A percentile compares a stretch with the other conserved stretches of the same genome.
These are phyloP conservation scores for Rhopilema esculentum DNA, from an alignment of 30 jellyfish, hydroid and myxozoan genomes.

Conservation along the genomic window DNA sequence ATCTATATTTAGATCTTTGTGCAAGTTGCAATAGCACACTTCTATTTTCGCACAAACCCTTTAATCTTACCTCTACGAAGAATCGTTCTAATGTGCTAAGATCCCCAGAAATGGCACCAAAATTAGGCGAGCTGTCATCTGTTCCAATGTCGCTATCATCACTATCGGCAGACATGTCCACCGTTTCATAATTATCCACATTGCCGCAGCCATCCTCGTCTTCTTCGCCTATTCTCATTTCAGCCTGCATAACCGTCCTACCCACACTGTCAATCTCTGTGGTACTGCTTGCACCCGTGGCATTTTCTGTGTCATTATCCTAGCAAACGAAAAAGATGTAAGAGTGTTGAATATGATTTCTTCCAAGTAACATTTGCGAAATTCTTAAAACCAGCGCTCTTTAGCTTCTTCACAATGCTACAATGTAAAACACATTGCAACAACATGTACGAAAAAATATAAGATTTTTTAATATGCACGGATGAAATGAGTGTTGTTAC, in stretches of 20 bases:
- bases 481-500: too few relatives aligned
- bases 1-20: too few relatives aligned
- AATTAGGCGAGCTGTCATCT: slow-evolving; percentile 29
- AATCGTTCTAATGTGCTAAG: slow-evolving; percentile 4
- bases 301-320: slow-evolving; percentile 31
- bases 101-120: slow-evolving; percentile 47
- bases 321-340: background rate
- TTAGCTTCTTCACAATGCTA: too few relatives aligned
- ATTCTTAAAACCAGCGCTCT: too few relatives aligned
- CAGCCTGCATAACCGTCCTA: slow-evolving; percentile 22
- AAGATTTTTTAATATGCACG: too few relatives aligned
- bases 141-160: slow-evolving; percentile 63
- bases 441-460: too few relatives aligned
- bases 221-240: slow-evolving; percentile 28
- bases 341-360: background rate
- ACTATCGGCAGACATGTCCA: slow-evolving; percentile 31
- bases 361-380: too few relatives aligned
- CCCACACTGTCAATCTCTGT: background rate
- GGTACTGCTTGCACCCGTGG: slow-evolving; percentile 3
- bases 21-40: too few relatives aligned
- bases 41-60: too few relatives aligned
- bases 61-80: slow-evolving; percentile 67
- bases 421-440: too few relatives aligned
- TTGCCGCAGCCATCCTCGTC: slow-evolving; percentile 1
- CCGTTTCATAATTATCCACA: background rate